phyloP scores from a whole-genome alignment of 2,113 vertebrate species.

The Phasianus colchicus region DNA sequence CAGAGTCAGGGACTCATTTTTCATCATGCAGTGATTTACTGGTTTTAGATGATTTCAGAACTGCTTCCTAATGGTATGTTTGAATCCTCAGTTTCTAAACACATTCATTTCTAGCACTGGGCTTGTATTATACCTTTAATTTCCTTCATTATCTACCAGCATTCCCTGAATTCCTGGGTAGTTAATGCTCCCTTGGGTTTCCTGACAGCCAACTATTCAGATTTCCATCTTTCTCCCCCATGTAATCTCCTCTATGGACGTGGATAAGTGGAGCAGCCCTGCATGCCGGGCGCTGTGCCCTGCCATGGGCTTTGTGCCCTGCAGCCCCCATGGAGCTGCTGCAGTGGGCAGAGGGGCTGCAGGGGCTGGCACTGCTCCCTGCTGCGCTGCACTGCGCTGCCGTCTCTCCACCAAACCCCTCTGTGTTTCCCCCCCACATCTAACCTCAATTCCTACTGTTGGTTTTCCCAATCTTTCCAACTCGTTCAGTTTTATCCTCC shows the following conservation, averaged over 20 bases:
- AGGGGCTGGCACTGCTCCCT: accelerated
- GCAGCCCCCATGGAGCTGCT: no score
- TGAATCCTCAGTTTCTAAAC: neutral
- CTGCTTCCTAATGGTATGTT: conserved; percentile 19
- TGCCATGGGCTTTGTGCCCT: neutral
- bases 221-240: neutral
- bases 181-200: conserved; percentile 13
- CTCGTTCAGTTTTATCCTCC: neutral
- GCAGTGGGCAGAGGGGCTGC: neutral
- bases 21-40: neutral
- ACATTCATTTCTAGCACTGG: conserved; percentile 8
- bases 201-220: neutral
- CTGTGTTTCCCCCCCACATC: neutral
- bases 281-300: accelerated
- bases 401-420: neutral
- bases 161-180: conserved; percentile 3
- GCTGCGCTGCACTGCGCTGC: neutral
- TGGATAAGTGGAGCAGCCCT: neutral
- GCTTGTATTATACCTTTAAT: conserved; percentile 41
- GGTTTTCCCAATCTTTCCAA: neutral
- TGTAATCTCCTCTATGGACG: neutral
- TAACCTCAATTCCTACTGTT: neutral
- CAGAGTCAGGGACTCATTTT: neutral
- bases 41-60: neutral
- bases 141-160: conserved; percentile 34